Evolutionary conservation across 2,113 vertebrate genomes (phyloP), one percentile per base, ranked within the genome.

Genomic region (Cariama cristata): DNA sequence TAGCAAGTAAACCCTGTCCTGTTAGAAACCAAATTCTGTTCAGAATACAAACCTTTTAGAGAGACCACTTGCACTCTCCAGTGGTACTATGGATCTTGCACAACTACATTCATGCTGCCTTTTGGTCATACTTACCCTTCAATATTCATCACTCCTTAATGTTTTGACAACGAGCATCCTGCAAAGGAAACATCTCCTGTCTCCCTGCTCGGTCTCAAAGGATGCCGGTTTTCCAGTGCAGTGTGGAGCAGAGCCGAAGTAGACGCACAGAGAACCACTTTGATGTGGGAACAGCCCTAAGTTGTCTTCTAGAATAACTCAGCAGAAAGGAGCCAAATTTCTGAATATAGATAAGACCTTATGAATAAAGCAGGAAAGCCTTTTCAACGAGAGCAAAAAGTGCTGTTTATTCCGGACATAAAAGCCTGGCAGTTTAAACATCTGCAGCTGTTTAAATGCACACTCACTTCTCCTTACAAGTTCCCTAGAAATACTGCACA

Each of bases 371-470:
- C 16, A 89, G 60, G 27, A 84, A 88, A 86, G 76, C 6, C 14
- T 89, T 80, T 92, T 45, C 24, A 58, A 21, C 12, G 6, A 86
- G 42, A 83, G 17, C 4, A 59, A 74, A 95, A 86, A 73, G 53
- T 4, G 14, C 17, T 85, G 63, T 75, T 92, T 81, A 79, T 86
- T 88, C 72, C 91, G 83, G 79, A n/a, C 30, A 12, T 81, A 92
- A 90, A 18, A 79, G 27, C 27, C 82, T 71, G 75, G 55, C 75
- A 93, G 60, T 71, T 96, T 89, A 82, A 92, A 86, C 42, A 88
- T 68, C 40, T 56, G 45, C 69, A 84, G 68, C 52, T 92, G 73
- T 90, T 95, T 84, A 92, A 96, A 86, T 87, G 56, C 56, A 85
- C 28, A n/a, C 56, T 79, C 87, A 79, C 64, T 92, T 73, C 77